phyloP scores from a whole-genome alignment of 2,797 vertebrate genomes.

The Chiloscyllium punctatum region DNA sequence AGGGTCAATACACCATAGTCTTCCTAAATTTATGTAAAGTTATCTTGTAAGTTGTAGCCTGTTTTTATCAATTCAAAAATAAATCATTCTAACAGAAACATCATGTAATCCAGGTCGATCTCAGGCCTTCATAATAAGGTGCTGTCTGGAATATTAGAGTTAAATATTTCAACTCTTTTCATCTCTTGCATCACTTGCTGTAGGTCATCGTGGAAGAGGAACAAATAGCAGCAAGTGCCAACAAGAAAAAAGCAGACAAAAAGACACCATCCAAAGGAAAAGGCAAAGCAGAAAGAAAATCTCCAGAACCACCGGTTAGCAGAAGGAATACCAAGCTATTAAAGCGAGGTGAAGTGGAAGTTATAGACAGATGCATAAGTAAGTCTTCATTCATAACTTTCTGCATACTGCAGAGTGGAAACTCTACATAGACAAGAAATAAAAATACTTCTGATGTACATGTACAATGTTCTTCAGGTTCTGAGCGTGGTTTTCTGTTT shows the following conservation, averaged over 20 bases:
- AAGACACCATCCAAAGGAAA: constrained; percentile 55
- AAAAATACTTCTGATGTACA: neutral
- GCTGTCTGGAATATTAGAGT: neutral
- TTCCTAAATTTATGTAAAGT: neutral
- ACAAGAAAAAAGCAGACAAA: constrained; percentile 51
- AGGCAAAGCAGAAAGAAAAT: constrained; percentile 58
- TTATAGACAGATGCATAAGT: constrained; percentile 64
- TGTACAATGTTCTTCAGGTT: neutral
- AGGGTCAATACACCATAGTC: neutral
- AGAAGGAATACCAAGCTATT: constrained; percentile 65
- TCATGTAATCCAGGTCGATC: neutral
- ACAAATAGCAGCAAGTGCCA: constrained; percentile 38
- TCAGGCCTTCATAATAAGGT: constrained; percentile 11
- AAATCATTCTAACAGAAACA: neutral
- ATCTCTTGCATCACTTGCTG: neutral
- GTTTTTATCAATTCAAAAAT: neutral
- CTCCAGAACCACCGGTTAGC: neutral
- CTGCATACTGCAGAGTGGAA: neutral
- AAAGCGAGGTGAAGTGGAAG: constrained; percentile 63
- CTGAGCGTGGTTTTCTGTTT: neutral
- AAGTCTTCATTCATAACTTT: constrained; percentile 38
- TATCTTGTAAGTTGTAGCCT: neutral
- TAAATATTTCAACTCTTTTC: neutral
- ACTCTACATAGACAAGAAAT: neutral
- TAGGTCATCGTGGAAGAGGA: constrained; percentile 55